These are phyloP conservation scores for Acronicta psi DNA, from an alignment of 2,888 invertebrate species.

Conservation along the genomic window DNA sequence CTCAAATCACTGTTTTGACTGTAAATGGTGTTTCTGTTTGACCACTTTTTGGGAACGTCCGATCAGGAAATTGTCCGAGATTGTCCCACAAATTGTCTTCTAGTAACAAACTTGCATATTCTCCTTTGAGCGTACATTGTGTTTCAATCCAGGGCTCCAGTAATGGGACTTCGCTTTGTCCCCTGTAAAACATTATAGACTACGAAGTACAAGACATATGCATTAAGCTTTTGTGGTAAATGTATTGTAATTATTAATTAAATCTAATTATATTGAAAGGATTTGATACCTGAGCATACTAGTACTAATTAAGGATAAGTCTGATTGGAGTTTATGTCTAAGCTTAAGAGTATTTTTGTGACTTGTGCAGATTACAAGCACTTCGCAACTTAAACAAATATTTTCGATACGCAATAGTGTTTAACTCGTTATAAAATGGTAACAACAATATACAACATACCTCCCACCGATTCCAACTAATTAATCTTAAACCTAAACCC, in stretches of 20 bases:
- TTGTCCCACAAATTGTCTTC: slow-evolving; percentile 52
- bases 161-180: slow-evolving; percentile 41
- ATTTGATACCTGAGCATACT: neutral
- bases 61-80: slow-evolving; percentile 44
- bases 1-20: slow-evolving; percentile 77
- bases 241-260: slow-evolving; percentile 3
- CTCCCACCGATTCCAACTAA: neutral
- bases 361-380: neutral
- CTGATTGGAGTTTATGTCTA: neutral
- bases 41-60: slow-evolving; percentile 51
- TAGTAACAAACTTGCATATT: slow-evolving; percentile 51
- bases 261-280: neutral
- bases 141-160: slow-evolving; percentile 35
- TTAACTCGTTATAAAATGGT: neutral
- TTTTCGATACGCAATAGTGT: neutral
- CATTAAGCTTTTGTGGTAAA: slow-evolving; percentile 7
- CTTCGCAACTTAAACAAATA: neutral
- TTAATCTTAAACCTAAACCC: slow-evolving; percentile 11
- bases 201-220: slow-evolving; percentile 17
- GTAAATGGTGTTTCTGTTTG: slow-evolving; percentile 65
- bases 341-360: neutral
- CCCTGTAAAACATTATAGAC: slow-evolving; percentile 28
- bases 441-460: neutral
- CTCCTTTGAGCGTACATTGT: slow-evolving; percentile 42
- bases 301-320: neutral